Evolutionary conservation across 2,113 vertebrate genomes (phyloP).

Genomic region (Mobula hypostoma): DNA sequence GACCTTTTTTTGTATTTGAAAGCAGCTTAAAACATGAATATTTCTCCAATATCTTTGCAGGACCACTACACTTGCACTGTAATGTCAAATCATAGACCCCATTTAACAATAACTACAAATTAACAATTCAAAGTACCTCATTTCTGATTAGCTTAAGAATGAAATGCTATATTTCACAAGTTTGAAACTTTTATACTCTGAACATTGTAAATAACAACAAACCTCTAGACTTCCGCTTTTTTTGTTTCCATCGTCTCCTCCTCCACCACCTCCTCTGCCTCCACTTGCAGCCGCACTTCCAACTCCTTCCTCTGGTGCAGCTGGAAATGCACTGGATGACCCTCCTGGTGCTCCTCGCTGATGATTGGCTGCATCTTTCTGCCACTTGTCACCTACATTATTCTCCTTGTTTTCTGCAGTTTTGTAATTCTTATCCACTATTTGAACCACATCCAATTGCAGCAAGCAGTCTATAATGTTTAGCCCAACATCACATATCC

Average conservation of each 20-base stretch:
- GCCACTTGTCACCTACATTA: conserved; percentile 62
- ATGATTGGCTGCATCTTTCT: conserved; percentile 66
- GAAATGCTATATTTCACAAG: neutral
- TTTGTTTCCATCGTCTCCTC: conserved; percentile 71
- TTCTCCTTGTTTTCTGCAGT: conserved; percentile 88
- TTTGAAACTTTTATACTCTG: neutral
- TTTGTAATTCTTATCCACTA: conserved; percentile 70
- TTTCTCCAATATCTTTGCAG: neutral
- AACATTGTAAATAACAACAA: conserved; percentile 38
- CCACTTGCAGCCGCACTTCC: conserved; percentile 58
- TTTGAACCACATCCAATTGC: conserved; percentile 88
- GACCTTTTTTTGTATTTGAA: neutral
- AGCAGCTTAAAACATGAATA: neutral
- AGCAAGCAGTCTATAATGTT: conserved; percentile 93
- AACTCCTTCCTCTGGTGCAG: conserved; percentile 49
- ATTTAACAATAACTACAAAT: neutral
- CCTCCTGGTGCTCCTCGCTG: conserved; percentile 57
- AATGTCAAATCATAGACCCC: neutral
- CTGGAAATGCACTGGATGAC: conserved; percentile 56
- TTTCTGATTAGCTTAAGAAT: neutral
- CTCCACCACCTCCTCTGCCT: conserved; percentile 55
- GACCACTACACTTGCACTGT: neutral
- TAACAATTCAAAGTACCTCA: neutral
- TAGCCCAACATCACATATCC: conserved; percentile 88
- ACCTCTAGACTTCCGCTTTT: conserved; percentile 79